Conservation (phyloP, 2,797 vertebrate genomes). For the Monodelphis domestica region DNA sequence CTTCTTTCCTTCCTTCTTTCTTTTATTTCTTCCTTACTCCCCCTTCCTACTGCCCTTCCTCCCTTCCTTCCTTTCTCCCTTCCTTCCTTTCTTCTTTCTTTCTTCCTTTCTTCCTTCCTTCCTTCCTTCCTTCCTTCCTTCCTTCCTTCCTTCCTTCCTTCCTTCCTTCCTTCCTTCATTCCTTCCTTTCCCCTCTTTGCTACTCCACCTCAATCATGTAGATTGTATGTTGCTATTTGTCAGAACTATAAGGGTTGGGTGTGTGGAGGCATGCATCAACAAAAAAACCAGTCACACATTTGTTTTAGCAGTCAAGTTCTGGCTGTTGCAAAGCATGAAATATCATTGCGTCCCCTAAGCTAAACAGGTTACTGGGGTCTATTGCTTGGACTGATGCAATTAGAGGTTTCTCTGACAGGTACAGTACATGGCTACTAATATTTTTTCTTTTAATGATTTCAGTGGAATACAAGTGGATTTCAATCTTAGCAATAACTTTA, state of each 20-base stretch:
- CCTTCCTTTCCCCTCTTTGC: fast-evolving
- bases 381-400: conserved; percentile 40
- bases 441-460: conserved; percentile 26
- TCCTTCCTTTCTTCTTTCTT: neutral
- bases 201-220: neutral
- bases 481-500: conserved; percentile 41
- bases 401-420: conserved; percentile 46
- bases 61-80: neutral
- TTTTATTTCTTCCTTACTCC: neutral
- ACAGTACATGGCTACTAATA: neutral
- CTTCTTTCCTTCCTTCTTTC: neutral
- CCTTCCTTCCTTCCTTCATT: neutral
- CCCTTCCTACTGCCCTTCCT: no score
- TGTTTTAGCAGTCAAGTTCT: neutral
- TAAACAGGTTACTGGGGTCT: conserved; percentile 18
- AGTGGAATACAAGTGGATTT: neutral
- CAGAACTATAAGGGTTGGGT: neutral
- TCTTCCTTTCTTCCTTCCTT: neutral
- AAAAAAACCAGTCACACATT: neutral
- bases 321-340: conserved; percentile 45
- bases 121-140: no score
- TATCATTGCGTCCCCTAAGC: neutral
- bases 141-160: neutral
- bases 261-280: neutral
- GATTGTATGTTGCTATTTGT: neutral